These are phyloP conservation scores for Mayetiola destructor DNA, from an alignment of 2,888 invertebrate genomes.

Conservation along the genomic window DNA sequence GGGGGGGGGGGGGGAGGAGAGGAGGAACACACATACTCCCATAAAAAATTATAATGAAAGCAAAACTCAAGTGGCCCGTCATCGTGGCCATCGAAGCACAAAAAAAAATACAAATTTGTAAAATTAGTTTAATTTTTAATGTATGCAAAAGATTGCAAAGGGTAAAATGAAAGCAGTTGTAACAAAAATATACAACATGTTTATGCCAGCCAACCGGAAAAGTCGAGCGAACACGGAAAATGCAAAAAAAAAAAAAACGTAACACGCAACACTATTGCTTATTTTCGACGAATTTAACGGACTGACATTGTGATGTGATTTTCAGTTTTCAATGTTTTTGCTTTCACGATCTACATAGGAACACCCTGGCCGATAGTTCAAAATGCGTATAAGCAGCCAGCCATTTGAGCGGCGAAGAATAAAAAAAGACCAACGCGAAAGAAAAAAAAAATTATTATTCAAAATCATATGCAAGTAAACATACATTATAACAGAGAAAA, in stretches of 20 bases:
- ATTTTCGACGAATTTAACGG: constrained; percentile 10
- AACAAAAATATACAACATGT: constrained; percentile 4
- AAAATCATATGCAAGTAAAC: too few relatives aligned
- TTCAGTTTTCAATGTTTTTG: background rate
- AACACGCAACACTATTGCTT: constrained; percentile 8
- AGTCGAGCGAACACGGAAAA: background rate
- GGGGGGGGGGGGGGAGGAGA: too few relatives aligned
- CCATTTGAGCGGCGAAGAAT: background rate
- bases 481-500: too few relatives aligned
- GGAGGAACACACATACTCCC: too few relatives aligned
- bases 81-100: too few relatives aligned
- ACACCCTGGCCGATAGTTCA: too few relatives aligned
- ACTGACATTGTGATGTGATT: constrained; percentile 7
- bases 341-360: too few relatives aligned
- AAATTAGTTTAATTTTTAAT: constrained; percentile 10
- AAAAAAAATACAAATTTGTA: constrained; percentile 9
- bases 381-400: constrained; percentile 5
- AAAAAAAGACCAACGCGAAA: background rate
- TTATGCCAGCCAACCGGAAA: constrained; percentile 5
- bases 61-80: background rate
- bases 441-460: too few relatives aligned
- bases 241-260: too few relatives aligned
- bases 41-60: too few relatives aligned
- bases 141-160: background rate
- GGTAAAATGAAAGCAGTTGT: background rate